Conservation (phyloP, 2,888 invertebrate species). For the Notocelia uddmanniana region DNA sequence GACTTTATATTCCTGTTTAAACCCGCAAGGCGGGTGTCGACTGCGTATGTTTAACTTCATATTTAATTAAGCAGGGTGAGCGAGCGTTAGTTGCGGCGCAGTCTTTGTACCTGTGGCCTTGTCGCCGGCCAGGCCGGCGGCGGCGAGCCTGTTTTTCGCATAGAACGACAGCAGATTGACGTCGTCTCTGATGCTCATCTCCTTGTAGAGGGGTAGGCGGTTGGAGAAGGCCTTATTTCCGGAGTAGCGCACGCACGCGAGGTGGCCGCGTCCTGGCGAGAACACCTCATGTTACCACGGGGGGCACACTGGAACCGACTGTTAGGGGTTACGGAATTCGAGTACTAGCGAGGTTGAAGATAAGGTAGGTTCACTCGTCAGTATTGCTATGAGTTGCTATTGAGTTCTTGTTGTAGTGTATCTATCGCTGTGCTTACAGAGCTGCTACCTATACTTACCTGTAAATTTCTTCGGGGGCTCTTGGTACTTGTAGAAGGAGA, state of each 20-base stretch:
- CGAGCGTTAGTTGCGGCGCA: slow-evolving; percentile 73
- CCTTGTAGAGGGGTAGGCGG: slow-evolving; percentile 90
- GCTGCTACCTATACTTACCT: slow-evolving; percentile 77
- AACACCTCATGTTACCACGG: slow-evolving; percentile 79
- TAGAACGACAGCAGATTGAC: slow-evolving; percentile 95
- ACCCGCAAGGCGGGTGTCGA: slow-evolving; percentile 46
- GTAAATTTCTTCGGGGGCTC: slow-evolving; percentile 89
- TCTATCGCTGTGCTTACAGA: background rate
- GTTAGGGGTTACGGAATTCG: slow-evolving; percentile 66
- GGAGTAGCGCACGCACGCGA: slow-evolving; percentile 94
- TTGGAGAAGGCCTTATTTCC: slow-evolving; percentile 92
- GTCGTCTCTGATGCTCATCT: slow-evolving; percentile 93
- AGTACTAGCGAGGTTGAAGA: slow-evolving; percentile 16
- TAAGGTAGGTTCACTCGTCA: slow-evolving; percentile 46
- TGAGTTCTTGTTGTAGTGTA: slow-evolving; percentile 48
- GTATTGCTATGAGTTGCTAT: slow-evolving; percentile 48
- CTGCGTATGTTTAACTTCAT: slow-evolving; percentile 61
- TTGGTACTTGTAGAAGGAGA: slow-evolving; percentile 86
- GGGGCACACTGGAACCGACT: slow-evolving; percentile 70
- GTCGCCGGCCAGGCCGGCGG: slow-evolving; percentile 82
- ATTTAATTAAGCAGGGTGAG: slow-evolving; percentile 77
- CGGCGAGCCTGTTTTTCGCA: slow-evolving; percentile 91
- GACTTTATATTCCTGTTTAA: slow-evolving; percentile 69
- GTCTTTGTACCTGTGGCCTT: slow-evolving; percentile 81
- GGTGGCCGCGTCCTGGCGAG: slow-evolving; percentile 91